Base-by-base conservation (phyloP, 2,888 invertebrate genomes). In the Cryptocephalus primarius region DNA sequence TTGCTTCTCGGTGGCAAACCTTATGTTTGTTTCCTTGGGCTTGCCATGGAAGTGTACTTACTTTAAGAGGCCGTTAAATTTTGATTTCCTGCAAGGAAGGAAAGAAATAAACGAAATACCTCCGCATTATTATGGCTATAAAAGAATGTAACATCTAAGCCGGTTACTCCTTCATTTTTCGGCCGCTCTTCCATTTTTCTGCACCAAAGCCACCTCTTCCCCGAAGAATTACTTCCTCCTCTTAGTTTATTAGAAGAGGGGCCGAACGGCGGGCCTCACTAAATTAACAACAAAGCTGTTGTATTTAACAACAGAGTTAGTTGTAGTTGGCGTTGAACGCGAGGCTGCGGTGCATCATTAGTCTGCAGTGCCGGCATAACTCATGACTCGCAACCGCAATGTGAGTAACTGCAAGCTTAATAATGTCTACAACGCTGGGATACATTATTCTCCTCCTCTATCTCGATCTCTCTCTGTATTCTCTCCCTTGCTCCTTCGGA, bases 361-460 rank as follows among this genome's bases (percentile, higher is more conserved):
- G 60, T 64, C 63, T 65, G 62, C 61, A 60, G 60, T 55, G 62
- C 57, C 56, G 53, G 55, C 55, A 56, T 63, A 65, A 65, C 62
- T 66, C 64, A 65, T 60, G 62, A 59, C 63, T 53, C 54, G 51
- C 54, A 64, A 65, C 67, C 67, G 62, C 67, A 65, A 58, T 59
- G 63, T 68, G 67, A 66, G 64, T 67, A 66, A 68, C 65, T 63
- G 64, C 64, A 58, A 58, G 64, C 64, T 67, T 67, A 67, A 68
- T 67, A 67, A 67, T 63, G 65, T 63, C 63, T 61, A 59, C 59
- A 61, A 51, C 56, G 58, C 52, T 47, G 47, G 55, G 52, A 54
- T 22, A 57, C 53, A 55, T 56, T 58, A 22, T 22, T 22, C 22
- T 22, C 22, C 22, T 22, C 22, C 22, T 22, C 22, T 22, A 22